phyloP scores from a whole-genome alignment of 2,888 invertebrate species.

The Drosophila recens region DNA sequence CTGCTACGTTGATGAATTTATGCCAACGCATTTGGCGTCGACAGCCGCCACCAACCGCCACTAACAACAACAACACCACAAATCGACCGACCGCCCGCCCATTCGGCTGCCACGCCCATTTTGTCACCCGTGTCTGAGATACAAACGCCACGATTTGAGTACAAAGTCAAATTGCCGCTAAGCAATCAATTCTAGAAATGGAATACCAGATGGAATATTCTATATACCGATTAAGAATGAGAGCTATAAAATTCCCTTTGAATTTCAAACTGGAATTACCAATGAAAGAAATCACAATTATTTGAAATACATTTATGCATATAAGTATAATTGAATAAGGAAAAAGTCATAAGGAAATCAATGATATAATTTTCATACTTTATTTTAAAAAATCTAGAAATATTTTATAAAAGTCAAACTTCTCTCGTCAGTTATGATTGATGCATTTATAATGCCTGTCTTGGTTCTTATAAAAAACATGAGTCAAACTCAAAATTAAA shows the following conservation, averaged over 20 bases:
- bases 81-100: conserved; percentile 7
- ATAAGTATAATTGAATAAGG: no score
- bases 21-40: conserved; percentile 67
- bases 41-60: conserved; percentile 39
- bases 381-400: no score
- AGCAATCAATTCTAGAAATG: conserved; percentile 38
- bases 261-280: neutral
- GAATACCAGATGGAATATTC: conserved; percentile 24
- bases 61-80: neutral
- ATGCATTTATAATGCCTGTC: no score
- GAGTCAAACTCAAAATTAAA: no score
- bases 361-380: no score
- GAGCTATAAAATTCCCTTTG: conserved; percentile 4
- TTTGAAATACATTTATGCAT: no score
- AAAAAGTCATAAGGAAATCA: no score
- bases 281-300: no score
- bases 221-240: conserved; percentile 7
- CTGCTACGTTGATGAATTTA: conserved; percentile 74
- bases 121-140: conserved; percentile 47
- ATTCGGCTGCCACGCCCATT: conserved; percentile 19
- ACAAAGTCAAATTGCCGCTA: conserved; percentile 54
- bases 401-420: no score
- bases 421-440: no score
- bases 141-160: conserved; percentile 51
- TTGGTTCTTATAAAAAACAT: no score